Base-by-base conservation (phyloP, 2,888 invertebrate genomes). In the Eustalomyia histrio region DNA sequence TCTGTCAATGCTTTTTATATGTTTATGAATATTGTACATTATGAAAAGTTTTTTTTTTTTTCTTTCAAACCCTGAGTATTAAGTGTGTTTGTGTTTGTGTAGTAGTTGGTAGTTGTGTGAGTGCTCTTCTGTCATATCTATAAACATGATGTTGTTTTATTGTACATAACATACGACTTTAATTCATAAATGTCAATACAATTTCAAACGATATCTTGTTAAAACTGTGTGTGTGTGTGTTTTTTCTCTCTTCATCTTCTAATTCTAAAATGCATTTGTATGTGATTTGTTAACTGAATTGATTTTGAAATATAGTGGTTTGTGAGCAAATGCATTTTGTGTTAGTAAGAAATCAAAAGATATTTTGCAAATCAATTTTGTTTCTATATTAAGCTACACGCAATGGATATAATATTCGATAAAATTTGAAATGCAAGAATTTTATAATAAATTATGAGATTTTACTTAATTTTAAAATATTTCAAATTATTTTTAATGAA, bases 171-270 rank as follows among this genome's bases (percentile, higher is more conserved):
- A 35, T 50, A 60, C 60, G 53, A 71, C 73, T 74, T 55, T 65
- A 76, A 74, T 76, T 73, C 73, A 80, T 76, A 76, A 76, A 76
- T 73, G 73, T 76, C 80, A 74, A 76, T 76, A 80, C 73, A 74
- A 76, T 53, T 74, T 76, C 64, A 74, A 74, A 80, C 72, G 47
- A 60, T 76, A 47, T 47, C 14, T n/a, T 16, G 14, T 14, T 47
- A 47, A n/a, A 47, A n/a, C n/a, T 47, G n/a, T 47, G 39, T 39
- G 24, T 24, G 24, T 35, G 35, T 35, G 24, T 35, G 35, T n/a
- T n/a, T 35, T 35, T 35, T 35, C 10, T 39, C 12, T 39, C 14
- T 39, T 10, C 12, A 12, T 12, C 39, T 39, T 39, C 4, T 10
- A 7, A 39, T 39, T 47, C n/a, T 7, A 14, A 47, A n/a, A 14